Conservation (phyloP, 2,113 vertebrate genomes). For the Anarhynchus alexandrinus region DNA sequence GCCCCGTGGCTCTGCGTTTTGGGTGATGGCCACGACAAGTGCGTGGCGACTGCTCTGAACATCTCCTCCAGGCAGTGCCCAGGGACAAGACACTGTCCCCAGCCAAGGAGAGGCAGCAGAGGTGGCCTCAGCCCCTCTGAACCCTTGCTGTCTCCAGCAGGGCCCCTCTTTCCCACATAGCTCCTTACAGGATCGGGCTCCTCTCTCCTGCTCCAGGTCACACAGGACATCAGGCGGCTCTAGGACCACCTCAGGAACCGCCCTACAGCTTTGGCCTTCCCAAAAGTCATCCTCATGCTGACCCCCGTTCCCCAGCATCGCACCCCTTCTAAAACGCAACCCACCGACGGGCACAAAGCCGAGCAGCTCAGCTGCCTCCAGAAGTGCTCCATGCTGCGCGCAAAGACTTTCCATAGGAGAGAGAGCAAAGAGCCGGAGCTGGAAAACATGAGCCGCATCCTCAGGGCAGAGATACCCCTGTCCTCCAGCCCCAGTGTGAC, state of each 20-base stretch:
- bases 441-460: not conserved
- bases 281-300: not conserved
- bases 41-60: not conserved
- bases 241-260: not conserved
- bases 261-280: not conserved
- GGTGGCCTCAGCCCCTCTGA: fast-evolving
- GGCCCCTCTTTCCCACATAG: not conserved
- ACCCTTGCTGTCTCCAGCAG: not conserved
- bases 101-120: not conserved
- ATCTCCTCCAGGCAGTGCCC: not conserved
- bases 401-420: not conserved
- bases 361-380: not conserved
- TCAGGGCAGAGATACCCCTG: not conserved
- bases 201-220: not conserved
- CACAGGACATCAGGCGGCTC: not conserved
- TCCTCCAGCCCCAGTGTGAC: fast-evolving
- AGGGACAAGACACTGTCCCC: not conserved
- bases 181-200: not conserved
- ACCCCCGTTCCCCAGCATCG: not conserved
- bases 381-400: not conserved
- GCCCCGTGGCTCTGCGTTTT: fast-evolving
- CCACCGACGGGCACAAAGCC: fast-evolving
- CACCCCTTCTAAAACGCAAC: not conserved
- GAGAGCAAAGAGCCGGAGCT: not conserved
- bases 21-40: not conserved